phyloP scores from a whole-genome alignment of 53 echinoderm and acorn worm species.

The Actinopyga echinites region DNA sequence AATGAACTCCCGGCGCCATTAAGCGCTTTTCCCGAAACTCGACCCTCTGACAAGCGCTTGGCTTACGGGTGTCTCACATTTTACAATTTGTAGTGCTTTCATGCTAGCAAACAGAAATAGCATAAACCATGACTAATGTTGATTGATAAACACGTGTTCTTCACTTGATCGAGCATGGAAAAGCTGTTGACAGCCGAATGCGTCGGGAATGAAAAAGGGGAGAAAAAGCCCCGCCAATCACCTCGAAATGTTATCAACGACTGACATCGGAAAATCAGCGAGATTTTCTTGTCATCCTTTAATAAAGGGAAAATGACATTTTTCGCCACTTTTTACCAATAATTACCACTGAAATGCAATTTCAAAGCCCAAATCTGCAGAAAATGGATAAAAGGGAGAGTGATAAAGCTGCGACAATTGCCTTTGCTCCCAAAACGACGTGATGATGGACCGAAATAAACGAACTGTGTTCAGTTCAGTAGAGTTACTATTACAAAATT shows the following conservation, averaged over 20 bases:
- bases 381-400: no score
- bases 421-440: no score
- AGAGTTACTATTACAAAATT: no score
- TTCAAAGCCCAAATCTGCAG: no score
- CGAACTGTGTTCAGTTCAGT: no score
- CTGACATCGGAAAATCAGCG: slow-evolving; percentile 30
- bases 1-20: slow-evolving; percentile 43
- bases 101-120: slow-evolving; percentile 7
- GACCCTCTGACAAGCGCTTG: slow-evolving; percentile 34
- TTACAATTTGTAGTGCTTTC: slow-evolving; percentile 30
- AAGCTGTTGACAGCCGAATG: slow-evolving; percentile 31
- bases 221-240: slow-evolving; percentile 21
- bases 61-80: slow-evolving; percentile 38
- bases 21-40: slow-evolving; percentile 36
- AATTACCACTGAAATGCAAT: background rate
- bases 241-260: slow-evolving; percentile 11
- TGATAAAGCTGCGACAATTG: no score
- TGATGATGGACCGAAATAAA: no score
- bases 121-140: slow-evolving; percentile 31
- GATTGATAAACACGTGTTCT: slow-evolving; percentile 36
- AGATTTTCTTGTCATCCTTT: slow-evolving; percentile 33
- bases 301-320: slow-evolving; percentile 26
- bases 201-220: background rate
- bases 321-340: slow-evolving; percentile 13
- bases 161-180: slow-evolving; percentile 33